Percentiles rank a stretch among this genome's conserved stretches.
phyloP scores from a whole-genome alignment of 2,113 vertebrate genomes.

The Pterophyllum scalare region DNA sequence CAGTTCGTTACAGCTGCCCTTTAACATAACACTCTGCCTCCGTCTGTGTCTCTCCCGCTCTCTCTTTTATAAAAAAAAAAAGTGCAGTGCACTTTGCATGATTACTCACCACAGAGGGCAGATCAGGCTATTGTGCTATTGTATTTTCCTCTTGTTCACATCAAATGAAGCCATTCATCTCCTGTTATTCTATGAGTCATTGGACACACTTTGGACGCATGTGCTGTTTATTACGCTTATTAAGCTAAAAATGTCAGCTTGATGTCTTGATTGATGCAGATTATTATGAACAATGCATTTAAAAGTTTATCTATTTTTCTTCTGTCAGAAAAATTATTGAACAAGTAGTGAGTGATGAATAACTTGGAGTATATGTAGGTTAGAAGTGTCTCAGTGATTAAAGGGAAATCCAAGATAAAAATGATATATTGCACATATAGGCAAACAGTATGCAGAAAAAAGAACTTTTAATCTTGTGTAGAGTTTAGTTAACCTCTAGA shows the following conservation, averaged over 20 bases:
- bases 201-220: not conserved
- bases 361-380: not conserved
- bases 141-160: not conserved
- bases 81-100: not conserved
- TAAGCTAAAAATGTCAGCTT: not conserved
- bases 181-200: slow-evolving; percentile 1
- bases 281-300: not conserved
- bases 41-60: not conserved
- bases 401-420: not conserved
- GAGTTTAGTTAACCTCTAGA: not conserved
- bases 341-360: not conserved
- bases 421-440: accelerated
- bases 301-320: not conserved
- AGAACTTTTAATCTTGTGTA: not conserved
- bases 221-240: not conserved
- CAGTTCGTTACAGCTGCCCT: not conserved
- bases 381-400: too few species aligned
- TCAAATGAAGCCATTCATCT: slow-evolving; percentile 20
- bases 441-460: not conserved
- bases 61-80: not conserved
- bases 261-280: not conserved
- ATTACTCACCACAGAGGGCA: not conserved
- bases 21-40: not conserved
- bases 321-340: not conserved
- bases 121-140: slow-evolving; percentile 10